phyloP scores from a whole-genome alignment of 1,140 invertebrate genomes.

The Drosophila suzukii region DNA sequence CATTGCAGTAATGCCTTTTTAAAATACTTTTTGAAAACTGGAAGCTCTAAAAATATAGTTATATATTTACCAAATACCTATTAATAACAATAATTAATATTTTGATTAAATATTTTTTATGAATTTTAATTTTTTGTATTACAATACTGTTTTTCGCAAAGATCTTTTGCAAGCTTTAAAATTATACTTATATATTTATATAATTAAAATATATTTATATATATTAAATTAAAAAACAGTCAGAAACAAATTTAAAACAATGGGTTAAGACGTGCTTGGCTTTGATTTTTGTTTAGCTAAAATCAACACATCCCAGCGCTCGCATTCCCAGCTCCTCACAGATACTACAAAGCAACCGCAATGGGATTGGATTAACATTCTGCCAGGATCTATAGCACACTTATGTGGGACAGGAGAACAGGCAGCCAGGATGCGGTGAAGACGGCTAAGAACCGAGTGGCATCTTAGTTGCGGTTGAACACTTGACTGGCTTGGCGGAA shows the following conservation, averaged over 20 bases:
- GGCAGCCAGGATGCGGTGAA: constrained; percentile 1
- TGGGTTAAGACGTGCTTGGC: constrained; percentile 13
- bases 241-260: not conserved
- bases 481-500: constrained; percentile 52
- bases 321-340: constrained; percentile 1
- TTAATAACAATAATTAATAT: no score
- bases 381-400: constrained; percentile 57
- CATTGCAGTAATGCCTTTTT: no score
- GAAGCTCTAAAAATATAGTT: no score
- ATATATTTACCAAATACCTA: no score
- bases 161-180: no score
- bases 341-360: constrained; percentile 77
- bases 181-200: no score
- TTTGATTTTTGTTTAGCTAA: constrained; percentile 32
- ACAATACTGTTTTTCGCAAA: no score
- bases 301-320: constrained; percentile 63
- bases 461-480: constrained; percentile 74
- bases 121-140: no score
- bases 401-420: constrained; percentile 27
- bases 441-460: constrained; percentile 41
- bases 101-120: not conserved
- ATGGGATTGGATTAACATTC: constrained; percentile 80
- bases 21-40: no score
- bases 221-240: no score
- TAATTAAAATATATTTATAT: no score